Base-by-base conservation (phyloP, 2,888 invertebrate species). In the Smittia aterrima region DNA sequence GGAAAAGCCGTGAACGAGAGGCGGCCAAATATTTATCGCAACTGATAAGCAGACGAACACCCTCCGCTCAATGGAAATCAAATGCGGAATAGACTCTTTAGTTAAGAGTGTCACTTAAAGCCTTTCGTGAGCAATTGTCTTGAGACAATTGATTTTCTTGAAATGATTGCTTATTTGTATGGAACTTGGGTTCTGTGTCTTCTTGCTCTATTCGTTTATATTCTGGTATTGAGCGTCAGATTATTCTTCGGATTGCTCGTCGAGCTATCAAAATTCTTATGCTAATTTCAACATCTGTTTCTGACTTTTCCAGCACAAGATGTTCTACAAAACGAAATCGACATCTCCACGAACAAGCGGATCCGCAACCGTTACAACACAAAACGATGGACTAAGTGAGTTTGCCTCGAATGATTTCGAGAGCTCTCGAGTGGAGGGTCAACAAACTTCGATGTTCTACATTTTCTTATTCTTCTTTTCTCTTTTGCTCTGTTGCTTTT, bases 251-350 rank as follows among this genome's bases (percentile, higher is more conserved):
- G 18, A 1, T 58, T 47, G 47, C 4, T 20, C 18, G 58, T 47
- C 47, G 47, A 2, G 11, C 47, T 4, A 47, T 47, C 16, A 47
- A 47, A 58, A 58, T 58, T 58, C n/a, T 58, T 58, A 58, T 58
- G 64, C 64, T 64, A 27, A 64, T 64, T 24, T 27, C 18, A 6
- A 20, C 9, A 18, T 58, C 18, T 58, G 22, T 58, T 58, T 25
- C 22, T 64, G n/a, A 22, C 1, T 64, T 38, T 32, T 66, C 24
- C 62, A 74, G 74, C 74, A 74, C 18, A 74, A 74, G 62, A 74
- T 74, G 74, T 74, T 74, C 62, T 74, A 74, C 18, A 74, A 74
- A 74, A 74, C 66, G 6, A 74, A 74, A 66, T 25, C 40, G 16
- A 24, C 64, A 41, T 9, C 66, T 7, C 25, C 62, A 16, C 64